Percentiles rank a stretch among this genome's conserved stretches.
phyloP scores from a whole-genome alignment of 1,140 invertebrate species.

The Euglossa dilemma region DNA sequence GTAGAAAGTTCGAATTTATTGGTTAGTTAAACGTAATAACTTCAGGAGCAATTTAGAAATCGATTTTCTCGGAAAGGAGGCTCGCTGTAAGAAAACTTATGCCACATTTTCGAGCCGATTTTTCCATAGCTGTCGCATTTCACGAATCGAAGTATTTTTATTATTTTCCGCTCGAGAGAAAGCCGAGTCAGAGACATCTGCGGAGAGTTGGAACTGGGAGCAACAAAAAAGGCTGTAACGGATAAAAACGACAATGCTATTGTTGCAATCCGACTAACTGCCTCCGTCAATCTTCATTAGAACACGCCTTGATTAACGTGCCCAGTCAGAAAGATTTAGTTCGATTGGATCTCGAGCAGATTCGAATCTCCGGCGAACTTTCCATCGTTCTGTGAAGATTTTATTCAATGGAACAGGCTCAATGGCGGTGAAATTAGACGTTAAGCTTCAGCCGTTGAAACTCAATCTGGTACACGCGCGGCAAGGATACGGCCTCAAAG shows the following conservation, averaged over 20 bases:
- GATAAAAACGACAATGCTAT: background rate
- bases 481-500: background rate
- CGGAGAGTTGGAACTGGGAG: background rate
- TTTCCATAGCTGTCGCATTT: background rate
- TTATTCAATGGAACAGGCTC: background rate
- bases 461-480: background rate
- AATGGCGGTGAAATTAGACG: background rate
- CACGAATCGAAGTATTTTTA: background rate
- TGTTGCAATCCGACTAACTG: too few species aligned
- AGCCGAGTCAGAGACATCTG: background rate
- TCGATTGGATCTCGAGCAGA: too few species aligned
- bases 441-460: background rate
- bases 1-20: background rate
- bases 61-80: background rate
- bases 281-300: too few species aligned
- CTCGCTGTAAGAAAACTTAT: background rate
- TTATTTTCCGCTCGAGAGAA: background rate
- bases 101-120: background rate
- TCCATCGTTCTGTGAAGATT: background rate
- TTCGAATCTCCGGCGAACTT: background rate
- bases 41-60: background rate
- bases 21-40: background rate
- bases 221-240: background rate
- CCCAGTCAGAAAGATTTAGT: too few species aligned
- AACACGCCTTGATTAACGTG: too few species aligned